Conservation (phyloP, 1,140 invertebrate species). For the Drosophila takahashii region DNA sequence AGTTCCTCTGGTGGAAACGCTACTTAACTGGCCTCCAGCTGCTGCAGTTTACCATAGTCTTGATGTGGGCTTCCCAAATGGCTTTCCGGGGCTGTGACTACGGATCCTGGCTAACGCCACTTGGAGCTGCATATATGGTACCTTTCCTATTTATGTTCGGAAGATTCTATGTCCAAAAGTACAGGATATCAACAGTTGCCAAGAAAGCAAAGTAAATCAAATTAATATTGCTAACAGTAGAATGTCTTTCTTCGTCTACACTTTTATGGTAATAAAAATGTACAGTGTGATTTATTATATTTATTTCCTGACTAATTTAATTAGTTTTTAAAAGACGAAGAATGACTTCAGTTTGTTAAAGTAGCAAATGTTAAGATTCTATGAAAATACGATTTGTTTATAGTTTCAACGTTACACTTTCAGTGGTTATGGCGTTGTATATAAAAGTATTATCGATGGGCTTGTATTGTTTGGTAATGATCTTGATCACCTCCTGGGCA, state of each 20-base stretch:
- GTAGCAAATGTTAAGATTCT: neutral
- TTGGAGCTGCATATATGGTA: conserved; percentile 60
- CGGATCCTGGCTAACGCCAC: conserved; percentile 37
- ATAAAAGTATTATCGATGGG: conserved; percentile 98
- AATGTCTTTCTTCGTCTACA: neutral
- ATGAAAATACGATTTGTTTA: conserved; percentile 51
- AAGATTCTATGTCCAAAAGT: conserved; percentile 64
- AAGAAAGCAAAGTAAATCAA: conserved; percentile 3
- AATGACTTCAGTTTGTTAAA: neutral
- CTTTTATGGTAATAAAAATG: no score
- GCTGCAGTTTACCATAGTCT: conserved; percentile 61
- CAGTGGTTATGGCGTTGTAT: conserved; percentile 96
- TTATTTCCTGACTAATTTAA: neutral
- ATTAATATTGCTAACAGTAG: neutral
- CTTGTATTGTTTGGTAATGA: conserved; percentile 98
- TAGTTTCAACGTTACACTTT: conserved; percentile 88
- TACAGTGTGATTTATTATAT: no score
- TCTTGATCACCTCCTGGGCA: conserved; percentile 98
- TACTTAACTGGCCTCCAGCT: conserved; percentile 94
- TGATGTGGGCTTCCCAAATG: conserved; percentile 58
- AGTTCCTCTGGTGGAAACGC: conserved; percentile 97
- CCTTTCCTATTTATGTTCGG: conserved; percentile 68
- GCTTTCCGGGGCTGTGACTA: conserved; percentile 51
- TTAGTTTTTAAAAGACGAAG: neutral
- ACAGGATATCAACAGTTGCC: conserved; percentile 7